These are phyloP conservation scores for Spea hammondii DNA, from an alignment of 2,797 vertebrate species.

Conservation along the genomic window DNA sequence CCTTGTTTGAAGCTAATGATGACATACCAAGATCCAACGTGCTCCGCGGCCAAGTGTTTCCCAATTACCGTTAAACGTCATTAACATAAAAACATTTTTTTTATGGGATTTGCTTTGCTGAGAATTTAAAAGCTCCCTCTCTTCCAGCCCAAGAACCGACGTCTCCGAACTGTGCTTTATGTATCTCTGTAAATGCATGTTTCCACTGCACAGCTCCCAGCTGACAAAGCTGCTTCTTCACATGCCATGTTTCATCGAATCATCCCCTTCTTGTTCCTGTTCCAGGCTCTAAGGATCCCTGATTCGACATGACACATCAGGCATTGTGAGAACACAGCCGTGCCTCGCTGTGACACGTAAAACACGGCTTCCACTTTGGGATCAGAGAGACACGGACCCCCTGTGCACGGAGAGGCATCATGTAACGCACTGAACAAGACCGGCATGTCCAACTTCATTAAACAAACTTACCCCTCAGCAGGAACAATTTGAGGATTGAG, in stretches of 20 bases:
- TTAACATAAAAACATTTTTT: too few species aligned
- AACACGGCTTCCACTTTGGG: background rate
- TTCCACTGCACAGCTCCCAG: slow-evolving; percentile 1
- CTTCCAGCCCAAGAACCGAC: too few species aligned
- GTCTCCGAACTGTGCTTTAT: too few species aligned
- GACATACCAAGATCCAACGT: too few species aligned
- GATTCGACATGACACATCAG: slow-evolving; percentile 40
- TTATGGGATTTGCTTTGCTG: too few species aligned
- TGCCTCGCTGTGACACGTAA: slow-evolving; percentile 24
- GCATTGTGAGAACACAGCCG: background rate
- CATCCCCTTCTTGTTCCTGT: slow-evolving; percentile 2
- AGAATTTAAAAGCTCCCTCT: too few species aligned
- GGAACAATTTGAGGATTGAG: background rate
- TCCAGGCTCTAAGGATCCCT: slow-evolving; percentile 4
- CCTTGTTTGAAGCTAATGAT: too few species aligned
- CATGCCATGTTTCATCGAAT: slow-evolving; percentile 10
- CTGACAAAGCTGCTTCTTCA: slow-evolving; percentile 8
- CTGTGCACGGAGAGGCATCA: background rate
- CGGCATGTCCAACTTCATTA: slow-evolving; percentile 12
- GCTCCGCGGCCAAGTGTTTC: too few species aligned
- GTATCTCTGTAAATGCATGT: background rate
- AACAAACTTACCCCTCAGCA: background rate
- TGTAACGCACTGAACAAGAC: background rate
- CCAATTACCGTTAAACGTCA: too few species aligned
- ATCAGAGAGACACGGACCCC: background rate